Base-by-base conservation (phyloP, 1,140 invertebrate species). In the Orussus abietinus region DNA sequence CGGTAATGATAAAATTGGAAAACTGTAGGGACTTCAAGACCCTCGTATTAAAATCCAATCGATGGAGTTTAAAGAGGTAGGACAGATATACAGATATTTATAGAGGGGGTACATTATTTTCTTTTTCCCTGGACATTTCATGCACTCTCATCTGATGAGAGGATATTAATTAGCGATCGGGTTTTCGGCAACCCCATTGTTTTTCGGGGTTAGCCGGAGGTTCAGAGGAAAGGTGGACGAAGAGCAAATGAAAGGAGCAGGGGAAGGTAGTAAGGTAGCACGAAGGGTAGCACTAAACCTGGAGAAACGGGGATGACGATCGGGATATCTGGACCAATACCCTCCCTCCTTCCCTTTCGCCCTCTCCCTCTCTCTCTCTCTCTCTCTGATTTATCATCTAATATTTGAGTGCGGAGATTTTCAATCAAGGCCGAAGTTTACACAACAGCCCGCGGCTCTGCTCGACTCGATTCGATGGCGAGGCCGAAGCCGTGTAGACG, bases 321-420 rank as follows among this genome's bases (percentile, higher is more conserved):
- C 49, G 14, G 20, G 50, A 59, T 51, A 42, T 41, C 41, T 46
- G 45, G 54, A 55, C 49, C 42, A n/a, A n/a, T n/a, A n/a, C n/a
- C n/a, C n/a, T n/a, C n/a, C n/a, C n/a, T n/a, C n/a, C 38, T 30
- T 39, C 22, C 18, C n/a, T 12, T 33, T 21, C 4, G 26, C n/a
- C 12, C 10, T 4, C 29, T 25, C 30, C 11, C 32, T 15, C 14
- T 20, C 20, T 33, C 14, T 17, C 15, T 28, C 11, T 21, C 40
- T 43, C 29, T 53, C 49, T 59, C 52, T 57, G 62, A 66, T 68
- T 68, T 69, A 69, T 68, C 61, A 64, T 68, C 60, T 64, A 69
- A 66, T 69, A 66, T 69, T 69, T 69, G 66, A 69, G 62, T 59
- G 61, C 58, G 55, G 54, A 65, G 63, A 60, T 67, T 69, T 71